phyloP scores from a whole-genome alignment of 2,888 invertebrate genomes.

The Acanthosepion pharaonis region DNA sequence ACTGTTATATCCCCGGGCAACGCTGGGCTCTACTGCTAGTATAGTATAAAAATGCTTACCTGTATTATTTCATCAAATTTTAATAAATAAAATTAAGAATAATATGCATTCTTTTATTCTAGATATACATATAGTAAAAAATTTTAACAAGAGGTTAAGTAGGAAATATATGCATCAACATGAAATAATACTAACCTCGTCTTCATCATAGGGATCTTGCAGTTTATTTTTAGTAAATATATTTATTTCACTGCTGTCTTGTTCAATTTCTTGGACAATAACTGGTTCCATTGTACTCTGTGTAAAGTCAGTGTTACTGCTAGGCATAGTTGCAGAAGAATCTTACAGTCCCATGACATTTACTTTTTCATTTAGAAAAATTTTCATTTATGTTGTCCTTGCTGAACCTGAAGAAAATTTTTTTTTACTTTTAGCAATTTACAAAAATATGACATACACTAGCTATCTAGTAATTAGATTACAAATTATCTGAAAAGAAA shows the following conservation, averaged over 20 bases:
- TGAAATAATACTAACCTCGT: slow-evolving; percentile 62
- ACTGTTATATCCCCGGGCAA: too few species aligned
- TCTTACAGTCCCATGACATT: slow-evolving; percentile 35
- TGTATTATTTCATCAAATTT: too few species aligned
- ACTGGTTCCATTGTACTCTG: slow-evolving; percentile 51
- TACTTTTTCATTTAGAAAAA: slow-evolving; percentile 42
- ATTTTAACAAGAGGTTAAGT: too few species aligned
- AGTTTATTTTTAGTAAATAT: slow-evolving; percentile 57
- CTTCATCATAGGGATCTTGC: slow-evolving; percentile 71
- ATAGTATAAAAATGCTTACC: too few species aligned
- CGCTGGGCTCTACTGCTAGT: too few species aligned
- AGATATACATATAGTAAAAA: too few species aligned
- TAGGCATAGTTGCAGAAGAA: slow-evolving; percentile 57
- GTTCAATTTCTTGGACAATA: not conserved
- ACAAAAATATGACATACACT: too few species aligned
- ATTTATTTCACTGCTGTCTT: slow-evolving; percentile 53
- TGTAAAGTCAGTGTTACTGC: slow-evolving; percentile 59
- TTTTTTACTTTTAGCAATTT: not conserved
- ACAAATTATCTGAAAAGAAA: too few species aligned
- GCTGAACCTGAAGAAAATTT: slow-evolving; percentile 25
- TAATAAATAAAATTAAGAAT: too few species aligned
- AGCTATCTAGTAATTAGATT: too few species aligned
- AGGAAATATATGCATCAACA: too few species aligned
- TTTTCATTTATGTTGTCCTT: not conserved
- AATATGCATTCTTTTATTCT: too few species aligned